Base-by-base conservation (phyloP, 1,140 invertebrate genomes). In the Drosophila orena region DNA sequence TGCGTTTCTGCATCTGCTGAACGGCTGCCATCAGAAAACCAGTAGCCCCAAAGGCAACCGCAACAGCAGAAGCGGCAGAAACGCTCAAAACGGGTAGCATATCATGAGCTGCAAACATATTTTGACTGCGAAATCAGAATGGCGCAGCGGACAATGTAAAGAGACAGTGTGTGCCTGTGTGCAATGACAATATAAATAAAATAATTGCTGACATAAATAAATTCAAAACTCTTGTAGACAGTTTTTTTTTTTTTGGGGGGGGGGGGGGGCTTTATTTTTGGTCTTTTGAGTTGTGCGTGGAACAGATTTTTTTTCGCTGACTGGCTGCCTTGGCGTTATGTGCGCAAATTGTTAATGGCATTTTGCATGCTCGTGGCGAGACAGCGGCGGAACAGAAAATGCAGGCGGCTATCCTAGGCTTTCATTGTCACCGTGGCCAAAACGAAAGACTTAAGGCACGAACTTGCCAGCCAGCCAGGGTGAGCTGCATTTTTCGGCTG, bases 161-260 rank as follows among this genome's bases (percentile, higher is more conserved):
- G 50, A 38, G 58, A 40, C 57, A 24, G 57, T 35, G 47, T 30
- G 27, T 50, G 47, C 10, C 15, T 69, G 73, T 71, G 65, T 64
- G 81, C 64, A 58, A 64, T 66, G 65, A 79, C 81, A 91, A 84
- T 91, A 91, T 88, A 91, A 91, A 91, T 91, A 91, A 91, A 91
- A 88, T 91, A 91, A 91, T 91, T 91, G 88, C 77, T 75, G 73
- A 71, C 79, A 91, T 88, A 88, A 91, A 91, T 91, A 91, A 88
- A 86, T 90, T 83, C 83, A 66, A 86, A 81, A 84, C 42, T 73
- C 66, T 62, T 61, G 79, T 70, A 66, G 42, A 62, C 53, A 47
- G 60, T 54, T 47, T 44, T 42, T 22, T 22, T 30, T 44, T 52
- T n/a, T n/a, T n/a, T n/a, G n/a, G n/a, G n/a, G n/a, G n/a, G n/a